These are phyloP conservation scores for Hemitrygon akajei DNA, from an alignment of 2,797 vertebrate genomes.

Conservation along the genomic window DNA sequence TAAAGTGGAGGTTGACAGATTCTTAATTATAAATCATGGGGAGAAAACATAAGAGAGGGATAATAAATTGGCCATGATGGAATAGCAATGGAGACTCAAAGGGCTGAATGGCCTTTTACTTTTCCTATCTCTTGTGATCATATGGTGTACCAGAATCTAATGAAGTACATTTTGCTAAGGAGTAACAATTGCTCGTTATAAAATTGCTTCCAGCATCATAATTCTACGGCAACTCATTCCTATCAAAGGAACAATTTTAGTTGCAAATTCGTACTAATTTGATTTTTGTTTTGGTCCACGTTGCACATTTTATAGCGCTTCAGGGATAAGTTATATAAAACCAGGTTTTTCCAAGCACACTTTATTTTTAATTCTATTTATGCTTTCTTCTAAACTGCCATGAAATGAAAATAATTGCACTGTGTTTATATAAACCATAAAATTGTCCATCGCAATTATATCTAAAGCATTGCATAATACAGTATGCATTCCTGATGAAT, in stretches of 20 bases:
- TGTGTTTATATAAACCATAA: not conserved
- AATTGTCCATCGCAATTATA: not conserved
- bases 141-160: no score
- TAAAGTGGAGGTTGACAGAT: no score
- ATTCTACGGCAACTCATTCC: not conserved
- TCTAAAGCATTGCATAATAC: not conserved
- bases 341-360: not conserved
- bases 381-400: not conserved
- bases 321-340: not conserved
- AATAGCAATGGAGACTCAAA: no score
- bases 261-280: constrained; percentile 10
- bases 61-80: no score
- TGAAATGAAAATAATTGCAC: not conserved
- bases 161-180: not conserved
- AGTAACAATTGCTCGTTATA: not conserved
- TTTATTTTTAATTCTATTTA: not conserved
- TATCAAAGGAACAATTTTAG: not conserved
- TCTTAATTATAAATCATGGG: no score
- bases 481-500: not conserved
- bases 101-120: no score
- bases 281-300: not conserved
- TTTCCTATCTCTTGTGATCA: no score
- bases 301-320: not conserved
- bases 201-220: not conserved
- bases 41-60: no score